A percentile compares a stretch with the other conserved stretches of the same genome.
Evolutionary conservation across 2,888 invertebrate genomes (phyloP).

Genomic region (Cybosia mesomella): DNA sequence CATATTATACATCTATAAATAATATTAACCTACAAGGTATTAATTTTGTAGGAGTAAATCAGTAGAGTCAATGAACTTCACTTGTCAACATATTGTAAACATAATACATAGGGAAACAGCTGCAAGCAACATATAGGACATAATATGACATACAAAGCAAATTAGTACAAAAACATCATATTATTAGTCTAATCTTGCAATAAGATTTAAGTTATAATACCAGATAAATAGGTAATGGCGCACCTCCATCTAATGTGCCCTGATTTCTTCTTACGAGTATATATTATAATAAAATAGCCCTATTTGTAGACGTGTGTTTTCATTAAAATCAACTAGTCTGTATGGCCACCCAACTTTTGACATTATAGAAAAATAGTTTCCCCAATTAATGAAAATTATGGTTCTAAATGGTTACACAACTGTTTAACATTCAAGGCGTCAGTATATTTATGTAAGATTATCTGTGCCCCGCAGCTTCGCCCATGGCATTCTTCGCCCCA

Average conservation of each 20-base stretch:
- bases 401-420: too few relatives aligned
- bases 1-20: neutral
- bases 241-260: slow-evolving; percentile 27
- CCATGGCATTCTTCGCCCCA: too few relatives aligned
- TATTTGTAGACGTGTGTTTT: slow-evolving; percentile 28
- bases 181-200: neutral
- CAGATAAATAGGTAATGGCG: slow-evolving; percentile 20
- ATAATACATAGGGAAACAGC: neutral
- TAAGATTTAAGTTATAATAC: slow-evolving; percentile 13
- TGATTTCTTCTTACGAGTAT: slow-evolving; percentile 30
- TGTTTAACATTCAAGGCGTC: too few relatives aligned
- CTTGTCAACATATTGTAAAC: neutral
- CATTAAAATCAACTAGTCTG: slow-evolving; percentile 25
- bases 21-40: neutral
- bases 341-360: slow-evolving; percentile 14
- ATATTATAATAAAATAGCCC: slow-evolving; percentile 26
- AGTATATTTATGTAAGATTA: too few relatives aligned
- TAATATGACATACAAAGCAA: neutral
- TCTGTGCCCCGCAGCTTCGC: too few relatives aligned
- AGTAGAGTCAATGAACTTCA: neutral
- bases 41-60: neutral
- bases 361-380: neutral
- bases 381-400: too few relatives aligned
- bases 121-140: neutral
- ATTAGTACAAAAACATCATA: slow-evolving; percentile 10